Evolutionary conservation across 2,888 invertebrate genomes (phyloP).

Genomic region (Pterostichus niger): DNA sequence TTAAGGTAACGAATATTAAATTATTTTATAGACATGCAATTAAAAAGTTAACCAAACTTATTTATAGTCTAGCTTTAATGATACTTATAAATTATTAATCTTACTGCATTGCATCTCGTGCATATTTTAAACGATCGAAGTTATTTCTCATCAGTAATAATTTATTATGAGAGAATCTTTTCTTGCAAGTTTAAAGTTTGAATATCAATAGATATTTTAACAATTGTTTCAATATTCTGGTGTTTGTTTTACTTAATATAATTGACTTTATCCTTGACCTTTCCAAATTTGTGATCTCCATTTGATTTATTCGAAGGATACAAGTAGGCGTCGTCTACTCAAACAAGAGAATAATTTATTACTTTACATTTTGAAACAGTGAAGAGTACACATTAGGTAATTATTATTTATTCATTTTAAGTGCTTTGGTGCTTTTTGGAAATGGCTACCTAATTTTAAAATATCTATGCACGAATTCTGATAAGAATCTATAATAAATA

Average conservation of each 20-base stretch:
- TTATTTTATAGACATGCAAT: conserved; percentile 15
- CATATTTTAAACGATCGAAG: conserved; percentile 21
- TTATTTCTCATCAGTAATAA: conserved; percentile 22
- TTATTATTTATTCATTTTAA: neutral
- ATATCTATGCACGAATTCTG: too few relatives aligned
- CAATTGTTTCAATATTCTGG: conserved; percentile 6
- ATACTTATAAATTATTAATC: conserved; percentile 21
- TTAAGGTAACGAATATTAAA: neutral
- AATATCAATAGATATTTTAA: neutral
- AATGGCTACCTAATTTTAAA: too few relatives aligned
- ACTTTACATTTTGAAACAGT: neutral
- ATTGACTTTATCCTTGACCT: conserved; percentile 21
- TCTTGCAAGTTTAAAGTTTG: neutral
- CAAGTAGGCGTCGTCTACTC: conserved; percentile 22
- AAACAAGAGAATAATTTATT: conserved; percentile 16
- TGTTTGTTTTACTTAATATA: conserved; percentile 31
- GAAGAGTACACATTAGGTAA: neutral
- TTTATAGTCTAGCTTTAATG: conserved; percentile 16
- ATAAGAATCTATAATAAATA: too few relatives aligned
- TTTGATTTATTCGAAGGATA: conserved; percentile 17
- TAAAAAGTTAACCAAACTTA: conserved; percentile 1
- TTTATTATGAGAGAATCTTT: neutral
- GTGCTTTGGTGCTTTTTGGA: neutral
- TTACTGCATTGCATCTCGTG: conserved; percentile 21
- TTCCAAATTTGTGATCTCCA: conserved; percentile 17